Base-by-base conservation (phyloP, 1,140 invertebrate genomes). In the Ladona fulva region DNA sequence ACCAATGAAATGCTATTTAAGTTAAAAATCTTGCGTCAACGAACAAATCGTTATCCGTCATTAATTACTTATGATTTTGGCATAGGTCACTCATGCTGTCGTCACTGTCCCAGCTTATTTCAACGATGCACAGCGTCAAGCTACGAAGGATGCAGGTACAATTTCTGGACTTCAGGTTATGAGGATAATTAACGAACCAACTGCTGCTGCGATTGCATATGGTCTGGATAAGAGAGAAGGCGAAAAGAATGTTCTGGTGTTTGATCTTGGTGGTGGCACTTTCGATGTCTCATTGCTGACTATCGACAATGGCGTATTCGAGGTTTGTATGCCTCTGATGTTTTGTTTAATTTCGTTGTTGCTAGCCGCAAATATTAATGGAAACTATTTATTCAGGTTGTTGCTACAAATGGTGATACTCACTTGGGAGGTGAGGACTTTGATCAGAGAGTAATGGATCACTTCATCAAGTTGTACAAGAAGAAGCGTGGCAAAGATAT, bases 141-240 rank as follows among this genome's bases (percentile, higher is more conserved):
- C 97, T 1, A 99, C 97, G 29, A 99, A 99, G 83, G 91, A 95
- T 85, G 94, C 94, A 79, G 94, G 94, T 81, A 90, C 90, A 16
- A 95, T 95, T 81, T 94, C 97, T 81, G 97, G 97, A 80, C 89
- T 99, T 74, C 93, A 94, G 81, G 97, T 99, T 1, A 97, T 99
- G 95, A 92, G 98, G 86, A 99, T 99, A 82, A 99, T 99, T 83
- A 99, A 99, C 85, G 98, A 99, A 85, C 98, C 98, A n/a, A 99
- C 98, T 37, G 98, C 98, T 7, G 98, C 98, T 77, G 98, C 98
- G 79, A 99, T 99, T 87, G 98, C 98, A 79, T 99, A 99, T 83
- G 98, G 98, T 87, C 89, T 99, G 80, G 98, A 99, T 88, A 99
- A 99, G 87, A 98, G 97, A 85, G 97, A 98, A 79, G 97, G 97